A percentile compares a stretch with the other conserved stretches of the same genome.
phyloP scores from a whole-genome alignment of 2,113 vertebrate species.

The Apteryx owenii region DNA sequence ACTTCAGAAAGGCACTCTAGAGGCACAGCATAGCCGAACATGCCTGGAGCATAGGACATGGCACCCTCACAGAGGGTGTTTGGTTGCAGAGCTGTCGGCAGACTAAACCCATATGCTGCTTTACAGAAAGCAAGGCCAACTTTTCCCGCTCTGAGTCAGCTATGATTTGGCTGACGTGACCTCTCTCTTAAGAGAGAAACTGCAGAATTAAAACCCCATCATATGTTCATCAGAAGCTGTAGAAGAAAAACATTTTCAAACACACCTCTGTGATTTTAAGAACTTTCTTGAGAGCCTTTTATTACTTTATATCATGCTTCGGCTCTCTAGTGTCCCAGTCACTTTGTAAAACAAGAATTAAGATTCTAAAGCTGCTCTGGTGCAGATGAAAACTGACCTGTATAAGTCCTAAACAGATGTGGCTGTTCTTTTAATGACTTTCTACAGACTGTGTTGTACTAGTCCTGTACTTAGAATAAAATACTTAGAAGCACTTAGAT shows the following conservation, averaged over 20 bases:
- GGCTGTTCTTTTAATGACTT: not conserved
- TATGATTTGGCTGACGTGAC: not conserved
- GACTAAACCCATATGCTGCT: not conserved
- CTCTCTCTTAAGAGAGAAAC: not conserved
- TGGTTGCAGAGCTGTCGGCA: not conserved
- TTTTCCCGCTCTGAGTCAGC: not conserved
- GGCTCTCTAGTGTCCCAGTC: not conserved
- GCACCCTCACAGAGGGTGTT: not conserved
- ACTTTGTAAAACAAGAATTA: not conserved
- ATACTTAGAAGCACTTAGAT: not conserved
- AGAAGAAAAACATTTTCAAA: not conserved
- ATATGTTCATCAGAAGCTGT: not conserved
- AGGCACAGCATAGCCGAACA: fast-evolving
- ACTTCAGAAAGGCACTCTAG: not conserved
- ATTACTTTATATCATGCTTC: not conserved
- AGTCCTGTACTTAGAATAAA: not conserved
- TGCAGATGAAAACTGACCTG: not conserved
- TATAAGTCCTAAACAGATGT: not conserved
- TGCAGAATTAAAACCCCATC: not conserved
- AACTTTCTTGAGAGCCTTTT: not conserved
- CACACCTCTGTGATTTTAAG: not conserved
- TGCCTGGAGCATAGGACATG: fast-evolving
- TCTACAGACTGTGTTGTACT: fast-evolving
- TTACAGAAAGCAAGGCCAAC: not conserved
- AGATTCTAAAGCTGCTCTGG: not conserved